A percentile compares a stretch with the other conserved stretches of the same genome.
phyloP scores from a whole-genome alignment of 2,888 invertebrate genomes.

The Allygus modestus region DNA sequence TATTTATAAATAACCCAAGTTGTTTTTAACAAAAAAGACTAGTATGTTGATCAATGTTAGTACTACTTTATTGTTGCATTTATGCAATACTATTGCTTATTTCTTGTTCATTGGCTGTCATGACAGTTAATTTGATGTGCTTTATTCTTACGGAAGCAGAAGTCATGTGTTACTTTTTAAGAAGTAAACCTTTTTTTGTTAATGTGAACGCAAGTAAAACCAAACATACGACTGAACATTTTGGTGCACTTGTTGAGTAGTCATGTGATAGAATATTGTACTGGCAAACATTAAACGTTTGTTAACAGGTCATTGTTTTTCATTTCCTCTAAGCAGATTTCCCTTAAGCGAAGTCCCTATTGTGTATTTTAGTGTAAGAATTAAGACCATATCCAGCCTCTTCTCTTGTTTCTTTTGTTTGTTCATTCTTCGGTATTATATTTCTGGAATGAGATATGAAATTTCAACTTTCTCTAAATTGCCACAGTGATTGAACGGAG shows the following conservation, averaged over 20 bases:
- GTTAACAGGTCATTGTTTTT: slow-evolving; percentile 20
- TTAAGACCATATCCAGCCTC: too few species aligned
- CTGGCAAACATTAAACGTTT: slow-evolving; percentile 46
- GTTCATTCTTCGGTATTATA: too few species aligned
- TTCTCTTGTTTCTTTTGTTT: too few species aligned
- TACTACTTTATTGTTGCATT: slow-evolving; percentile 8
- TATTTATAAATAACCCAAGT: too few species aligned
- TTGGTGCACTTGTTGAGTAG: slow-evolving; percentile 41
- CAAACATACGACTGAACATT: slow-evolving; percentile 39
- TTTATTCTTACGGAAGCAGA: not conserved
- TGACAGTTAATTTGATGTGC: not conserved
- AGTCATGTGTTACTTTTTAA: not conserved
- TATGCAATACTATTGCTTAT: not conserved
- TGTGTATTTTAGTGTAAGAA: too few species aligned
- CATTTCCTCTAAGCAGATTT: not conserved
- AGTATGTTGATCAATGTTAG: not conserved
- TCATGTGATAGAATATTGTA: slow-evolving; percentile 40
- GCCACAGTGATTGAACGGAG: too few species aligned
- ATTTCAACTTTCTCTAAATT: too few species aligned
- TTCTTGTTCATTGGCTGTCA: not conserved
- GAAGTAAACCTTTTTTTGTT: not conserved
- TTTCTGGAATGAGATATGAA: too few species aligned
- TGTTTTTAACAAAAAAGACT: not conserved
- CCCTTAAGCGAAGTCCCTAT: too few species aligned
- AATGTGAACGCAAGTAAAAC: slow-evolving; percentile 34